Base-by-base conservation (phyloP, 2,113 vertebrate genomes). In the Telmatochromis sp. region DNA sequence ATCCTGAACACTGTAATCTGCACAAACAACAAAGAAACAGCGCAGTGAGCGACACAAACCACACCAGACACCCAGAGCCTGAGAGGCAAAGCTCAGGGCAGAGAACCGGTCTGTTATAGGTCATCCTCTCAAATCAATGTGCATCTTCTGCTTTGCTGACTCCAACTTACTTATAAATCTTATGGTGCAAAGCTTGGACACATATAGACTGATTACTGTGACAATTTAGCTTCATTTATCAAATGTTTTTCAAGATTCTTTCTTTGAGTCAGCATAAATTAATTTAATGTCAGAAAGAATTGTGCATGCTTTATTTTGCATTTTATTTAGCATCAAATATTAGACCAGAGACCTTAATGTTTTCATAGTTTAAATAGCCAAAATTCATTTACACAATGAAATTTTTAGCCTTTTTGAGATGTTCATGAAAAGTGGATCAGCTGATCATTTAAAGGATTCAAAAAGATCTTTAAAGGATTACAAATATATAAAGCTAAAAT, bases 1-100 rank as follows among this genome's bases (percentile, higher is more conserved):
- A 99, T 98, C 73, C 98, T 96, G 87, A 99, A 99, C 58, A 99
- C 98, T 0, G 93, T 94, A 73, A 95, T 98, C 98, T 99, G 7
- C 87, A 94, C 26, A 87, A 28, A 3, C 37, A 35, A 92, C 28
- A 87, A 54, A 31, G 21, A 80, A 57, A 49, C 35, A 85, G 60
- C 54, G 35, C 55, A 2, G 53, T 63, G 11, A 88, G 96, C 97
- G 97, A 55, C 89, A 87, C 79, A 58, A 42, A 31, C 13, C 26
- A 0, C 15, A 78, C 6, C 70, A 26, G 68, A 1, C 5, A 26
- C 40, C 14, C 40, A 26, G 37, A 73, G 8, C 5, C 21, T 73
- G 68, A 45, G 13, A 73, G 68, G 68, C 37, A 75, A 47, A 28
- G 68, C 4, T 75, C 68, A 47, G 68, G 40, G 65, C 68, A 28